Base-by-base conservation (phyloP, 1,140 invertebrate species). In the Drosophila sturtevanti region DNA sequence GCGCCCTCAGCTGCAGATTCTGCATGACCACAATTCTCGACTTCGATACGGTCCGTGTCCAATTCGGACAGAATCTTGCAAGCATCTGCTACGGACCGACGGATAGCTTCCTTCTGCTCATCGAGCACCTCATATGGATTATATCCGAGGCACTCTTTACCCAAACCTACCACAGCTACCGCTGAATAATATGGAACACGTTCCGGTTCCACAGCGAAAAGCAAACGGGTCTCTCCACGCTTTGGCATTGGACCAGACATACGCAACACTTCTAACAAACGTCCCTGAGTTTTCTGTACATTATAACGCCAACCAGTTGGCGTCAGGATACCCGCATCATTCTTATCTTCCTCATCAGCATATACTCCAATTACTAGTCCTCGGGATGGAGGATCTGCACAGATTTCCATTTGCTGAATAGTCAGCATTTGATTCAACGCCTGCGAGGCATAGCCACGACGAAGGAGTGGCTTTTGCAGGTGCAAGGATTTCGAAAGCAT, bases 1-100 rank as follows among this genome's bases (percentile, higher is more conserved):
- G 94, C 94, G 2, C 96, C 96, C 92, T 97, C 96, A 1, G 96
- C 96, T 6, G 96, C 94, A 14, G 95, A 94, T 91, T 96, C 95
- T 1, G 96, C 93, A 91, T 96, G 94, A 1, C 94, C 94, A 81
- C 96, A 94, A 52, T 93, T 93, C 90, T 97, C 96, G 0, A 97
- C 91, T 16, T 92, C 89, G 38, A 97, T 95, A 12, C 94, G 90
- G 66, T 93, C 94, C 1, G 96, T 94, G 9, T 94, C 95, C 27
- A 92, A 58, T 4, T 80, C 70, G 4, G 80, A 78, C 41, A 87
- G 65, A 6, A 80, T 70, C 16, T 72, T 62, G 37, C 72, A 92
- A 65, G 92, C 94, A 95, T 95, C 94, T 79, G 95, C 94, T 14
- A 96, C 94, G 14, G 96, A 96, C n/a, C 92, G 85, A 51, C 96